phyloP scores from a whole-genome alignment of 2,113 vertebrate species.

The Sialia sialis region DNA sequence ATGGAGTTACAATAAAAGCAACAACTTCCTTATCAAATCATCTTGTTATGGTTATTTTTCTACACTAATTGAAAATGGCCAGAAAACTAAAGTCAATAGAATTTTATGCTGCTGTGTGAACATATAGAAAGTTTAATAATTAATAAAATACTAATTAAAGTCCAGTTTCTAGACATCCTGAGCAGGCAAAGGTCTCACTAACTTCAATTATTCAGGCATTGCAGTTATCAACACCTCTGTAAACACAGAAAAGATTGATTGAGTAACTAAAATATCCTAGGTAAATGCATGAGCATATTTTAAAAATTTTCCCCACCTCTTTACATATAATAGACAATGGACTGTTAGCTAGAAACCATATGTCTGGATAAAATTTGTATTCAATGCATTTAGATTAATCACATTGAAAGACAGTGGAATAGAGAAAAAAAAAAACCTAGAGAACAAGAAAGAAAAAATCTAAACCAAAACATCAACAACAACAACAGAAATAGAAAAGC shows the following conservation, averaged over 20 bases:
- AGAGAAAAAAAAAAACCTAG: not conserved
- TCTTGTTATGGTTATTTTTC: not conserved
- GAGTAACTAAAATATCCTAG: not conserved
- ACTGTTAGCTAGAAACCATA: not conserved
- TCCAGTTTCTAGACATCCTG: not conserved
- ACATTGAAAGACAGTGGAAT: not conserved
- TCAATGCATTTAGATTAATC: not conserved
- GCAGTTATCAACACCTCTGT: not conserved
- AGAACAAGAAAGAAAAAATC: not conserved
- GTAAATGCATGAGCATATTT: not conserved
- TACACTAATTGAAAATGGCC: not conserved
- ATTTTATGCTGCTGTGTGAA: not conserved
- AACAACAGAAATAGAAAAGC: not conserved
- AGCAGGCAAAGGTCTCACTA: not conserved
- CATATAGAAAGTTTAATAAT: not conserved
- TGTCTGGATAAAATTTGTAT: not conserved
- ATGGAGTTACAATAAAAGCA: not conserved
- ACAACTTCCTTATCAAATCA: not conserved
- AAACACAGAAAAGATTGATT: not conserved
- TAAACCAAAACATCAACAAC: not conserved
- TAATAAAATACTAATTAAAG: conserved; percentile 5
- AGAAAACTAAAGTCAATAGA: not conserved
- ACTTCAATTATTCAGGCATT: not conserved
- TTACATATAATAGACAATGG: not conserved
- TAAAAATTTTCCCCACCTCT: not conserved